Base-by-base conservation (phyloP, 53 echinoderm and acorn worm genomes). In the Mesocentrotus franciscanus region DNA sequence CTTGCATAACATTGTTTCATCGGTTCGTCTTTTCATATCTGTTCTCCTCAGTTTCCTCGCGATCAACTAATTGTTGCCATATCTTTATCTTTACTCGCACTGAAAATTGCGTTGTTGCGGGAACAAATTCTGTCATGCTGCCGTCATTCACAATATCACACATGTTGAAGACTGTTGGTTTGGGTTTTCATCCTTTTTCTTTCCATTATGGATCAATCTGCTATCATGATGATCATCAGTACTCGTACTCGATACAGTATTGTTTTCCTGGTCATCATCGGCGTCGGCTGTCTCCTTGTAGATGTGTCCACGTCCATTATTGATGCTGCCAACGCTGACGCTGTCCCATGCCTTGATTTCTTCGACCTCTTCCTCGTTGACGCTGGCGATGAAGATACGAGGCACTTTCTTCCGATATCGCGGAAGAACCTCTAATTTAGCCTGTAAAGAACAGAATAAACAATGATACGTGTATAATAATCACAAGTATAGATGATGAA, bases 361-460 rank as follows among this genome's bases (percentile, higher is more conserved):
- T 17, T 87, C 85, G 55, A 94, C 87, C 95, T 94, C 95, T 27
- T 94, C 95, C 11, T 94, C 95, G 87, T 94, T 94, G 39, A 94
- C 95, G 61, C 85, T 85, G 60, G 95, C 95, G 85, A 94, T 94
- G 95, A 94, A 94, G 70, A 94, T 94, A 29, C 87, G 85, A 22
- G 85, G 95, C 9, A 85, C 85, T 7, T 94, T 94, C 71, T 94
- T 94, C 27, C 87, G 85, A 94, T 42, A 94, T 85, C 95, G 95
- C 0, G 95, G 68, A 42, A 61, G 39, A 17, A 10, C 9, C 66
- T 94, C 87, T 26, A 94, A 61, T 85, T 85, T 94, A 85, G 85
- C 64, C 95, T 87, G 60, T 17, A 75, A 30, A 75, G 26, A 75
- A 75, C 29, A 27, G 7, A 66, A 66, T 0, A 35, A n/a, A 79